Percentiles rank a stretch among this genome's conserved stretches.
These are phyloP conservation scores for Loripinus fragilis DNA, from an alignment of 2,888 invertebrate genomes.

Conservation along the genomic window DNA sequence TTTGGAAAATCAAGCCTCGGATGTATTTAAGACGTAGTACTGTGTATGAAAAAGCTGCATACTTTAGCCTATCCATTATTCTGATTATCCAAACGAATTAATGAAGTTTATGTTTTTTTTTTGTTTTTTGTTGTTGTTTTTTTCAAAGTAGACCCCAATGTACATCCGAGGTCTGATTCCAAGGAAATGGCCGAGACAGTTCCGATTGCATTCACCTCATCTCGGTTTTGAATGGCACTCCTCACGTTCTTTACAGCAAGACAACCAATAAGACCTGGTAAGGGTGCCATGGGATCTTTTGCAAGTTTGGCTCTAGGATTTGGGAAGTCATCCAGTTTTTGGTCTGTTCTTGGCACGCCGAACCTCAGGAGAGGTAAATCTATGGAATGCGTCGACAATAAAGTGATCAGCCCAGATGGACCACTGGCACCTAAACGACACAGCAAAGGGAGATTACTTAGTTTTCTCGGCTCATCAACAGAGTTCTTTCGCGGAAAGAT, in stretches of 20 bases:
- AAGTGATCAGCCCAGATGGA: slow-evolving; percentile 26
- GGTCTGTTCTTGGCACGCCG: slow-evolving; percentile 66
- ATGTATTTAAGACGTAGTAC: no score
- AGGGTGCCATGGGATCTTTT: slow-evolving; percentile 69
- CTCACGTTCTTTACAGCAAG: slow-evolving; percentile 48
- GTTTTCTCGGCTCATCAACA: slow-evolving; percentile 56
- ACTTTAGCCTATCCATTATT: no score
- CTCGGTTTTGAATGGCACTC: neutral
- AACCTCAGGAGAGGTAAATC: slow-evolving; percentile 66
- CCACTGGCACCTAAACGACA: slow-evolving; percentile 32
- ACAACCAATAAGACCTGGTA: slow-evolving; percentile 55
- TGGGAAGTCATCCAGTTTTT: slow-evolving; percentile 65
- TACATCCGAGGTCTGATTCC: no score
- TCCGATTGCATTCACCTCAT: no score
- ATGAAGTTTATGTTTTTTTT: no score
- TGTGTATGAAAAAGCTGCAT: no score
- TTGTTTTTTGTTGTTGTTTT: no score
- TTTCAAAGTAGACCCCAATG: no score
- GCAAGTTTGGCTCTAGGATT: slow-evolving; percentile 68
- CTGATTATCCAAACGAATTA: no score
- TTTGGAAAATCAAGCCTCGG: no score
- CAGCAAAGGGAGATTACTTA: slow-evolving; percentile 50
- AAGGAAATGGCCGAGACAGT: no score
- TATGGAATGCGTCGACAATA: slow-evolving; percentile 55
- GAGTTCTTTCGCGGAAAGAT: slow-evolving; percentile 53